Evolutionary conservation across 2,888 invertebrate genomes (phyloP), one percentile per base, ranked within the genome.

Genomic region (Sipha maydis): DNA sequence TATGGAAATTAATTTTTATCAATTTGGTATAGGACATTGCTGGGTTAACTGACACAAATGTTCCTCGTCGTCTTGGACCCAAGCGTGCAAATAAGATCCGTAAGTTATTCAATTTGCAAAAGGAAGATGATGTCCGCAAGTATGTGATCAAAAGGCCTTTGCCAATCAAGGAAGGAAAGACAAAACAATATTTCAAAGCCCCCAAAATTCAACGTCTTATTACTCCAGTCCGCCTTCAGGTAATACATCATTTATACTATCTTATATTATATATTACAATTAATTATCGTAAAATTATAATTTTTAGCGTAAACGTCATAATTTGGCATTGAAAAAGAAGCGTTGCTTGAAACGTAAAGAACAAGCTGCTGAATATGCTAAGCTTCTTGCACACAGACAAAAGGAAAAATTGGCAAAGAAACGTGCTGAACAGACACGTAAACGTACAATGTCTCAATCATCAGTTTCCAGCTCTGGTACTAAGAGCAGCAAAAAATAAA

Each of bases 81-180:
- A 99, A 99, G 93, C 95, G 99, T 92, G 99, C 99, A 0, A 97
- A 97, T 91, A 97, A 97, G 92, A 98, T 99, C 93, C 95, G 98
- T 90, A 98, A 98, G 92, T 94, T 99, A 89, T 99, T 98, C 94
- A 99, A 99, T 93, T 93, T 99, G 92, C 94, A 94, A 91, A 99
- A 99, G 93, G 97, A 98, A 91, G 99, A 99, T 92, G 99, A 99
- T 93, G 99, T 99, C 2, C 95, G 98, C 91, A 97, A 97, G 91
- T 99, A 97, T 92, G 99, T 99, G 89, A 97, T 99, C 90, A 97
- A 98, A 92, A 95, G 98, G 90, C 97, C 98, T 14, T 92, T 95
- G 71, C 96, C 97, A 89, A 95, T 96, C 90, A 95, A 95, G 92
- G 96, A 96, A 91, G 95, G 95, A 92, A 95, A 95, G 92, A 93